Evolutionary conservation across 2,113 vertebrate species (phyloP), one percentile per base, ranked within the genome.

Genomic region (Festucalex cinctus): DNA sequence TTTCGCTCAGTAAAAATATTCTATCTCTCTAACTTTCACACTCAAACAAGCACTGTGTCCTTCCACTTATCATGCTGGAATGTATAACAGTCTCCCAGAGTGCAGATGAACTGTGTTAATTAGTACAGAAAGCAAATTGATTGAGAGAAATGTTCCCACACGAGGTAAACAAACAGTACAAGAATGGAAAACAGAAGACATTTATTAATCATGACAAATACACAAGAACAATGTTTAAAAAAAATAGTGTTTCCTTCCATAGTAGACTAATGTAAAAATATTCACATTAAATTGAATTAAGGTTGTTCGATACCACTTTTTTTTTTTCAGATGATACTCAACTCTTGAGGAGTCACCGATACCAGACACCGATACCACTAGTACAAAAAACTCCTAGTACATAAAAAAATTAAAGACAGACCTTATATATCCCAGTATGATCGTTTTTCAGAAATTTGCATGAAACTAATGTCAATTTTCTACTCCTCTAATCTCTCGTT

Each of bases 61-160:
- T 80, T 69, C 13, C 57, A 64, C 46, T 61, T 79, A 79, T 83
- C 74, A 53, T 17, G 10, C 58, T 65, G 80, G 79, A 84, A 86
- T 83, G 76, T 67, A 56, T 24, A 78, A 71, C 65, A 74, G 51
- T 24, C 58, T 74, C 61, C 51, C 63, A 37, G n/a, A 35, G 32
- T 62, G 20, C 49, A 73, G 9, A 60, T 70, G 57, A 69, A 65
- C 63, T 65, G 65, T 43, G 46, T 70, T 75, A 73, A 82, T 63
- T 68, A 75, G 28, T 9, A 68, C 63, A 63, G 22, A 62, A 37
- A 60, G n/a, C 9, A 60, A 59, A 24, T 9, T 5, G 19, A 63
- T 35, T 19, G n/a, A 17, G 7, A 41, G 37, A 24, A 22, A 54
- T 63, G 35, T 28, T 43, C 35, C n/a, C 8, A 22, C 6, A 66